Evolutionary conservation across 2,113 vertebrate species (phyloP), one percentile per base, ranked within the genome.

Genomic region (Corapipo altera): DNA sequence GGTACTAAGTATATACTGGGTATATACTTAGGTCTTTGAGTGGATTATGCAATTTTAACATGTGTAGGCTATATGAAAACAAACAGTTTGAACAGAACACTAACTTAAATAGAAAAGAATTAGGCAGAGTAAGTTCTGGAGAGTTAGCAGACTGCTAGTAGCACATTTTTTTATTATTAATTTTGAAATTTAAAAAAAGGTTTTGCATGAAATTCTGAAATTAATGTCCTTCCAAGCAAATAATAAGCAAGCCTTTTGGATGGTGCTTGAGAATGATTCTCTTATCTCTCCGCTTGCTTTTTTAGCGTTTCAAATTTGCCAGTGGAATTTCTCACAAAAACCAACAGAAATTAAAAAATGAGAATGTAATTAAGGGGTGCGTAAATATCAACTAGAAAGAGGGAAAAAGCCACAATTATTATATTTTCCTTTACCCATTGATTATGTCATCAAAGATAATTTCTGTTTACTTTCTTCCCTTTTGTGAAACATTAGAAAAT

Each of bases 311-410:
- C 49, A 93, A 96, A 94, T 92, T 93, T 95, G 76, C 78, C 59
- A 93, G 62, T 44, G n/a, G 76, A 73, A 72, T 80, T 95, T 93
- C 37, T 69, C 39, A 49, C 74, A 95, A 91, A 95, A 85, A 94
- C 81, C 57, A 92, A 84, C 59, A 95, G 84, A 91, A 97, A 97
- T 96, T 96, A 35, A 95, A 95, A 96, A 97, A 79, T 71, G 66
- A 75, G 76, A 88, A 83, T 79, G 79, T 95, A 96, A 94, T 96
- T 95, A 91, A 96, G 49, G 64, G 94, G 74, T 88, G 58, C 59
- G 71, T 83, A 90, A 95, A 77, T 96, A 95, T 84, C 92, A 91
- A 93, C 85, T 41, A 55, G 44, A 93, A 96, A 91, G 48, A 89
- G 15, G 30, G 39, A 97, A 61, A 74, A 93, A 89, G 22, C 67